phyloP scores from a whole-genome alignment of 2,888 invertebrate species.

The Tipula confusa region DNA sequence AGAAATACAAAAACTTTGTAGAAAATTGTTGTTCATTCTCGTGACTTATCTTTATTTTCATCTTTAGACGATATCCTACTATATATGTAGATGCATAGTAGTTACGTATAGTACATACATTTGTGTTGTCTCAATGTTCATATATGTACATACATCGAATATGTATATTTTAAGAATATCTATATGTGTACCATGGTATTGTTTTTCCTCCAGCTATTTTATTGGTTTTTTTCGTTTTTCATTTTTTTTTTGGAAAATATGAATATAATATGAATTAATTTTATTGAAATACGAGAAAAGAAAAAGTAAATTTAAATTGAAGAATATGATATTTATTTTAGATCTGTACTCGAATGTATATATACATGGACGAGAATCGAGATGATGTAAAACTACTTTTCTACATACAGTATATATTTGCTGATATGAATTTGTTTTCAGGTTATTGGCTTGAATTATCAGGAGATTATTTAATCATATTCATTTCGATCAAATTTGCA shows the following conservation, averaged over 20 bases:
- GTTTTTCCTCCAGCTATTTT: neutral
- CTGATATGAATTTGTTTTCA: neutral
- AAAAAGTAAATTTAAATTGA: slow-evolving; percentile 7
- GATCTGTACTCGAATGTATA: neutral
- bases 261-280: neutral
- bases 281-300: neutral
- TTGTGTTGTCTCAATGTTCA: neutral
- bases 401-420: neutral
- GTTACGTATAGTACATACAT: neutral
- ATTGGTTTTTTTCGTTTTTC: neutral
- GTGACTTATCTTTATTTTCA: slow-evolving; percentile 1
- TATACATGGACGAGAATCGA: neutral
- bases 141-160: neutral
- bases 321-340: neutral
- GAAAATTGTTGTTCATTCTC: slow-evolving; percentile 1
- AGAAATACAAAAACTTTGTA: neutral
- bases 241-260: neutral
- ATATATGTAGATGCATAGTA: too few relatives aligned
- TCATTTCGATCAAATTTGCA: neutral
- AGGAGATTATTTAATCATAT: neutral
- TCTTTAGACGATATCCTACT: neutral
- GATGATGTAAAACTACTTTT: neutral
- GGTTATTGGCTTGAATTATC: neutral
- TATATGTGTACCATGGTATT: neutral
- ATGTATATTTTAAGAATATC: neutral